A percentile compares a stretch with the other conserved stretches of the same genome.
Conservation (phyloP, 2,113 vertebrate genomes). For the Bufo gargarizans region DNA sequence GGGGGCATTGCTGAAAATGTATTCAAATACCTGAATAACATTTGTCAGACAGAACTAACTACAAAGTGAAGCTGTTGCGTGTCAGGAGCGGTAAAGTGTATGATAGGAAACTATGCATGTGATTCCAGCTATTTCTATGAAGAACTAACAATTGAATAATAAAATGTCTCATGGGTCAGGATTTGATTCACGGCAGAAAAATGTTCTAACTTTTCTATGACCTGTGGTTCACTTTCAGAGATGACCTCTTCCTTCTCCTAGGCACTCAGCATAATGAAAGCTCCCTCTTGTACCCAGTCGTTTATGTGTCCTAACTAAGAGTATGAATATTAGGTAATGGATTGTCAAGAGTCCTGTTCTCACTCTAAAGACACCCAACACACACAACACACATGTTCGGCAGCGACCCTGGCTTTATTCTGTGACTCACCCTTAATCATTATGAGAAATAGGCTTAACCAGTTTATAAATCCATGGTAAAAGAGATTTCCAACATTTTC, state of each 20-base stretch:
- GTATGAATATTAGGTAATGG: constrained; percentile 73
- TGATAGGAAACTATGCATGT: background rate
- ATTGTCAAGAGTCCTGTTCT: constrained; percentile 72
- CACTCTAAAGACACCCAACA: constrained; percentile 75
- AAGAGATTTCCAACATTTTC: constrained; percentile 69
- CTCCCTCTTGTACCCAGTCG: constrained; percentile 65
- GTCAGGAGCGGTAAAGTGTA: background rate
- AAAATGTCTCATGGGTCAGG: background rate
- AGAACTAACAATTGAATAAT: background rate
- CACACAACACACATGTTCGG: constrained; percentile 61
- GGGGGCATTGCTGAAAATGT: background rate
- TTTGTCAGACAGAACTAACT: background rate
- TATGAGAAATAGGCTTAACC: constrained; percentile 70
- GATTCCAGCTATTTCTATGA: background rate
- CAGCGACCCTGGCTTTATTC: constrained; percentile 68
- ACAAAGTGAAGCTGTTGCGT: background rate
- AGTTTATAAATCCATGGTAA: constrained; percentile 75
- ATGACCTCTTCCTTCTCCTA: background rate
- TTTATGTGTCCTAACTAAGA: constrained; percentile 68
- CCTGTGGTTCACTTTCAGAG: background rate
- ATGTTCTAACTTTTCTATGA: background rate
- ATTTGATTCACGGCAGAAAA: background rate
- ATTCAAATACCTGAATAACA: background rate
- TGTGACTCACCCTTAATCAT: constrained; percentile 73
- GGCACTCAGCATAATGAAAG: background rate